Evolutionary conservation across 2,797 vertebrate species (phyloP).

Genomic region (Erpetoichthys calabaricus): DNA sequence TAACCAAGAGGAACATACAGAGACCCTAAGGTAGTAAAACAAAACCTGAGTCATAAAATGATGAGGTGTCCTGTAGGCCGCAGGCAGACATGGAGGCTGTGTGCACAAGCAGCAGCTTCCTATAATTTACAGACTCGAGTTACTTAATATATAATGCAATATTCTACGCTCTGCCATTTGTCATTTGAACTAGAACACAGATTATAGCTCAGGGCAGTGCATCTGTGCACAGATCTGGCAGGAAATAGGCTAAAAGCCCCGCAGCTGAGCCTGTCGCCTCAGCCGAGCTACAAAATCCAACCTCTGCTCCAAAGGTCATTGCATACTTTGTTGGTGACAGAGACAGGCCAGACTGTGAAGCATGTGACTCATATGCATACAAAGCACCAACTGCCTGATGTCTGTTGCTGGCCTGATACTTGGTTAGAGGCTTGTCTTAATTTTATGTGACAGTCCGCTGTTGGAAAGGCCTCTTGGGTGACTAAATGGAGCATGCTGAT

Average conservation of each 20-base stretch:
- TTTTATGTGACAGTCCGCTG: conserved; percentile 59
- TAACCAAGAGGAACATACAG: too few relatives aligned
- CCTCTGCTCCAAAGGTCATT: conserved; percentile 71
- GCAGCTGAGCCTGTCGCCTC: conserved; percentile 74
- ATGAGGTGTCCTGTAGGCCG: conserved; percentile 42
- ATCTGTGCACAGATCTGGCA: conserved; percentile 87
- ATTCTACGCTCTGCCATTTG: conserved; percentile 84
- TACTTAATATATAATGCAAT: conserved; percentile 99
- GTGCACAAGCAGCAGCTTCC: conserved; percentile 53
- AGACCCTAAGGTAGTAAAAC: conserved; percentile 36
- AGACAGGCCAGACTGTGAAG: conserved; percentile 60
- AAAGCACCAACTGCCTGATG: conserved; percentile 51
- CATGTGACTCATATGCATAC: conserved; percentile 57
- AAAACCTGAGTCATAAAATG: conserved; percentile 36
- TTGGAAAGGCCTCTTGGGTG: conserved; percentile 60
- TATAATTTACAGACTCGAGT: conserved; percentile 93
- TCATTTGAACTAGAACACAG: conserved; percentile 82
- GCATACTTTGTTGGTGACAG: conserved; percentile 44
- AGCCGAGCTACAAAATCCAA: conserved; percentile 57
- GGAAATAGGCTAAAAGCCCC: conserved; percentile 83
- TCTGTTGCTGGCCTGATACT: conserved; percentile 54
- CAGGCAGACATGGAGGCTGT: conserved; percentile 44
- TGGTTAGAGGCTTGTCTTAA: conserved; percentile 59
- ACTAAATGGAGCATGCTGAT: conserved; percentile 88
- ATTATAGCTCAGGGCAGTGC: conserved; percentile 96